These are phyloP conservation scores for Plutomurus gul DNA, from an alignment of 1,140 invertebrate species.

Conservation along the genomic window DNA sequence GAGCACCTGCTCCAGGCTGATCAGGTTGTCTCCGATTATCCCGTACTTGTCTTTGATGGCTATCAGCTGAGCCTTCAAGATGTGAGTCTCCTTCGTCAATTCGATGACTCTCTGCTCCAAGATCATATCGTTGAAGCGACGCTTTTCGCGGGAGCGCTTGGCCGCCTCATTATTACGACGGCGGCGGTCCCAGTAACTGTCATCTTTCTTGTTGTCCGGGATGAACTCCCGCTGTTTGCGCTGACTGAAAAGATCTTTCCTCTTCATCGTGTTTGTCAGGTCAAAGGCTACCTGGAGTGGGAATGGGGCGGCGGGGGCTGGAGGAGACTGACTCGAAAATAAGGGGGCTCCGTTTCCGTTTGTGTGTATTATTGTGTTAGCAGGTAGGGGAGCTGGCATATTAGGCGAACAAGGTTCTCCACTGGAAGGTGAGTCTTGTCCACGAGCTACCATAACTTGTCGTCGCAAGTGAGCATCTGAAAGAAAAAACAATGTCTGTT, in stretches of 20 bases:
- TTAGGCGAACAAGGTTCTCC: conserved; percentile 29
- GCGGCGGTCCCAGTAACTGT: conserved; percentile 94
- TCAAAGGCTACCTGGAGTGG: conserved; percentile 50
- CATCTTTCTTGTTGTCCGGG: conserved; percentile 95
- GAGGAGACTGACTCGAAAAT: conserved; percentile 15
- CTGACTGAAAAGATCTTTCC: conserved; percentile 78
- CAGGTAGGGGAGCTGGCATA: conserved; percentile 21
- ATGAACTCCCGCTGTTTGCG: conserved; percentile 95
- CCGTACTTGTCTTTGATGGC: conserved; percentile 93
- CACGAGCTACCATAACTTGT: conserved; percentile 51
- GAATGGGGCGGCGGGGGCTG: conserved; percentile 6
- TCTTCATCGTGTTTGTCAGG: conserved; percentile 57
- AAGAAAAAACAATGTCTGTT: conserved; percentile 33
- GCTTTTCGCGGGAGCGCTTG: conserved; percentile 90
- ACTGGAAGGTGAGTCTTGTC: conserved; percentile 48
- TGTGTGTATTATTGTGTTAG: conserved; percentile 36
- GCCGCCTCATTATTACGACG: conserved; percentile 95
- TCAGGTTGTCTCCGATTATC: conserved; percentile 80
- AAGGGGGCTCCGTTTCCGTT: conserved; percentile 5
- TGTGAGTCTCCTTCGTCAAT: conserved; percentile 91
- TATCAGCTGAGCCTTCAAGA: conserved; percentile 87
- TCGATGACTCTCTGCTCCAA: conserved; percentile 91
- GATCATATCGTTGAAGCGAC: conserved; percentile 95
- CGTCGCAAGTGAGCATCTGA: conserved; percentile 51
- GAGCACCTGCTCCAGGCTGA: conserved; percentile 84